Evolutionary conservation across 2,888 invertebrate species (phyloP), one percentile per base, ranked within the genome.

Genomic region (Rotaria sp.): DNA sequence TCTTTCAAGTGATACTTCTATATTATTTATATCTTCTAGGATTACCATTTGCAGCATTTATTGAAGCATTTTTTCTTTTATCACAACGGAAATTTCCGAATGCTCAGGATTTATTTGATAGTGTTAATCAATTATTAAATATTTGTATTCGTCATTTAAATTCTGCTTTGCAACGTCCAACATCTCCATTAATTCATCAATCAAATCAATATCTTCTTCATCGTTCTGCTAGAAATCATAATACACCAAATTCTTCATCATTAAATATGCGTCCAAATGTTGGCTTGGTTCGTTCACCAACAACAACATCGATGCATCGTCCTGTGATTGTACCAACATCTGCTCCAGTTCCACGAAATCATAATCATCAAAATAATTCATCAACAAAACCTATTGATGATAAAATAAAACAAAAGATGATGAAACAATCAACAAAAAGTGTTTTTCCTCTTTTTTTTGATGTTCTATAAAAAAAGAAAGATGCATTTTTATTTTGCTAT

Each of bases 21-120:
- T n/a, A n/a, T n/a, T n/a, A n/a, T n/a, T n/a, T n/a, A n/a, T n/a
- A n/a, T n/a, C n/a, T 15, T 67, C 45, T 80, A 80, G 80, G 80
- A 10, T 45, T 80, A 45, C 80, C 80, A n/a, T 80, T 80, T 80
- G 45, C 80, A 26, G 80, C 80, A 45, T 80, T 80, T 80, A 45
- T 80, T n/a, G 80, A 80, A 80, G 41, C 80, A 45, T 80, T 41
- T 80, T 80, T 80, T 80, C 26, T 45, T 21, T 45, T 80, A n/a
- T 80, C 80, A 45, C 80, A 80, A 80, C 80, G 80, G 10, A 80
- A 80, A 45, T 80, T 5, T 45, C 80, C 80, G 2, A 45, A 3
- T 80, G 13, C 45, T 15, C 10, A 26, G 2, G 0, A 11, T 80
- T 80, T 80, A 45, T 0, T n/a, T 26, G 80, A 80, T 24, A 45